A percentile compares a stretch with the other conserved stretches of the same genome.
These are phyloP conservation scores for Pachyuromys duprasi DNA, from an alignment of 2,797 vertebrate genomes.

Conservation along the genomic window DNA sequence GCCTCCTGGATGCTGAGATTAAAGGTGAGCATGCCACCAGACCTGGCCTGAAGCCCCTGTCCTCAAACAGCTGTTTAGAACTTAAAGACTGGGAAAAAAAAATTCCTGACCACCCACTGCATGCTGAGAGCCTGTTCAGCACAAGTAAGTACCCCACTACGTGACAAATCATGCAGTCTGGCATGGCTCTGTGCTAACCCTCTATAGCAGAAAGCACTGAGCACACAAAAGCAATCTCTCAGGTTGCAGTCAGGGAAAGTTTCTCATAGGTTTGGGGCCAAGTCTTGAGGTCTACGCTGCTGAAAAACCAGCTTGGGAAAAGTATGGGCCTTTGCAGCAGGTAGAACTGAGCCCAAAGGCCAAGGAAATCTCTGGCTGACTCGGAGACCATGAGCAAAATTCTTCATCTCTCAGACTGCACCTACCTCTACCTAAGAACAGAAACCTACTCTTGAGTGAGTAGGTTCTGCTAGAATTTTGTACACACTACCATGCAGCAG, in stretches of 20 bases:
- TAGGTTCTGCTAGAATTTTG: rapidly evolving
- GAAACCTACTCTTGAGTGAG: neutral
- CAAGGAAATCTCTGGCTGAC: neutral
- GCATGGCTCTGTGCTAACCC: neutral
- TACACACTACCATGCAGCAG: rapidly evolving
- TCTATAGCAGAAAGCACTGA: neutral
- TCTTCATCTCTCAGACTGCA: neutral
- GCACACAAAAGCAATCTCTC: neutral
- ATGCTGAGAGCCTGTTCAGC: neutral
- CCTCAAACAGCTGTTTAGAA: neutral
- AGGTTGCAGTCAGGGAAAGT: neutral
- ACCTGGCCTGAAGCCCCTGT: neutral
- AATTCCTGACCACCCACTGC: neutral
- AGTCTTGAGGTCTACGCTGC: neutral
- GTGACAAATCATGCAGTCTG: neutral
- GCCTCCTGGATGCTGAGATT: neutral
- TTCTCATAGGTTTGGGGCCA: neutral
- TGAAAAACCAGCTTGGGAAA: neutral
- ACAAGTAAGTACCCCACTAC: neutral
- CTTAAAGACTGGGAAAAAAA: neutral
- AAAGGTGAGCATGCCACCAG: neutral
- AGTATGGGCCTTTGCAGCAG: neutral
- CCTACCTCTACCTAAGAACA: neutral
- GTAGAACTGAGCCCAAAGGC: constrained; percentile 3
- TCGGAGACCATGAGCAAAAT: neutral